Base-by-base conservation (phyloP, 1,140 invertebrate genomes). In the Drosophila ananassae region DNA sequence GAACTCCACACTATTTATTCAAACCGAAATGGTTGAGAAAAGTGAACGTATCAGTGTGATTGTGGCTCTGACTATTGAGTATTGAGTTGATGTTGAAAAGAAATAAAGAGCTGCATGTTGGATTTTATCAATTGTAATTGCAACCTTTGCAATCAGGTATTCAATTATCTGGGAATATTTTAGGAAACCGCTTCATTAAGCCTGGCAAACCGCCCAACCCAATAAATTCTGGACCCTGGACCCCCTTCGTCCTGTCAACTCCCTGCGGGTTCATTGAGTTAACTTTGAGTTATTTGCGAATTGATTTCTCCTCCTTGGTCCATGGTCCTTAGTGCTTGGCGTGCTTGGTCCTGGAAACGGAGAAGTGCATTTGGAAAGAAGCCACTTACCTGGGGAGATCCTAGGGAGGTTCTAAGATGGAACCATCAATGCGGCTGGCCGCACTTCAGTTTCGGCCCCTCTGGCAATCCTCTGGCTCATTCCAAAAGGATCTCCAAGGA, bases 361-460 rank as follows among this genome's bases (percentile, higher is more conserved):
- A 21, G 41, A 44, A 44, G 41, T 47, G 44, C 44, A 47, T 47
- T 47, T 47, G 44, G 46, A 72, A 60, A 72, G 68, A 53, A 72
- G 68, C 66, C 77, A 79, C 66, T 68, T 77, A 79, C 64, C 62
- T 68, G 44, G 21, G 17, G 25, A 28, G 25, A 28, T 28, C 25
- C 13, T n/a, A 7, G 2, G 44, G n/a, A 2, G 24, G 25, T 41
- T 50, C 54, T n/a, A 37, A 12, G 60, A 83, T 84, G 71, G 73
- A 80, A 82, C 77, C 74, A 81, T 90, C 79, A 74, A 74, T 72
- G 82, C 73, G 57, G 63, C 64, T 81, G 73, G 82, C 55, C 59
- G 82, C 77, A 77, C 77, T 80, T 81, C 60, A 80, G 68, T 54
- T 66, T 66, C 34, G 34, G 10, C 34, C 34, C 34, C 34, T n/a